Conservation (phyloP, 2,797 vertebrate genomes). For the Coracias cyanogaster region DNA sequence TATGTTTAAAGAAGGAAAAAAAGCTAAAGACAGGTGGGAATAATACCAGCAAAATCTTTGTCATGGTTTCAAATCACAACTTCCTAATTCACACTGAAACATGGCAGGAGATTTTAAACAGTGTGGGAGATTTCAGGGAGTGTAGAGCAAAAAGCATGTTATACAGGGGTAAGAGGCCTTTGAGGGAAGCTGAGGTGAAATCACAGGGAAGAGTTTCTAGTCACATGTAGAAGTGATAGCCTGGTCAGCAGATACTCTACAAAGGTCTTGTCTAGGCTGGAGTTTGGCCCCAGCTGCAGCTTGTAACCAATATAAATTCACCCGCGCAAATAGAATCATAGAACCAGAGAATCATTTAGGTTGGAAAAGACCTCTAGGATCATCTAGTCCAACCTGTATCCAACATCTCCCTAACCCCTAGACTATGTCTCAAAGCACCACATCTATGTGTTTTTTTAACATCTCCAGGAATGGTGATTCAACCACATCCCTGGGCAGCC, state of each 20-base stretch:
- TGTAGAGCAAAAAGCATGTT: background rate
- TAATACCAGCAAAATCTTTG: background rate
- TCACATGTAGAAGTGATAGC: background rate
- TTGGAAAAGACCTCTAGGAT: too few species aligned
- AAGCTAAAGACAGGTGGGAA: background rate
- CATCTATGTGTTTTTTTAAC: too few species aligned
- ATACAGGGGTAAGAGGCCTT: background rate
- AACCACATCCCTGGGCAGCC: too few species aligned
- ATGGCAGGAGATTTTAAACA: background rate
- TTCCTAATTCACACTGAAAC: background rate
- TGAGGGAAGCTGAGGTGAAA: background rate
- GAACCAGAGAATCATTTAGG: too few species aligned
- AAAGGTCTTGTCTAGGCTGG: background rate
- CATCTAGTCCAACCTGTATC: too few species aligned
- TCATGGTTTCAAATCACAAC: rapidly evolving
- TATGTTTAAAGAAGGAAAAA: background rate
- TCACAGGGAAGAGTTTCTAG: background rate
- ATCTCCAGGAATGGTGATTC: too few species aligned
- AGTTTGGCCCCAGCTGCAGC: background rate
- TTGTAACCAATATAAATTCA: background rate
- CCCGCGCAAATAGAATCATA: background rate
- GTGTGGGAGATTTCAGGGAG: background rate
- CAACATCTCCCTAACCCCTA: too few species aligned
- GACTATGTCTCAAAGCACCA: too few species aligned
- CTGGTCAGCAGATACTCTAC: background rate